Percentiles rank a stretch among this genome's conserved stretches.
phyloP scores from a whole-genome alignment of 2,113 vertebrate genomes.

The Notothenia coriiceps region DNA sequence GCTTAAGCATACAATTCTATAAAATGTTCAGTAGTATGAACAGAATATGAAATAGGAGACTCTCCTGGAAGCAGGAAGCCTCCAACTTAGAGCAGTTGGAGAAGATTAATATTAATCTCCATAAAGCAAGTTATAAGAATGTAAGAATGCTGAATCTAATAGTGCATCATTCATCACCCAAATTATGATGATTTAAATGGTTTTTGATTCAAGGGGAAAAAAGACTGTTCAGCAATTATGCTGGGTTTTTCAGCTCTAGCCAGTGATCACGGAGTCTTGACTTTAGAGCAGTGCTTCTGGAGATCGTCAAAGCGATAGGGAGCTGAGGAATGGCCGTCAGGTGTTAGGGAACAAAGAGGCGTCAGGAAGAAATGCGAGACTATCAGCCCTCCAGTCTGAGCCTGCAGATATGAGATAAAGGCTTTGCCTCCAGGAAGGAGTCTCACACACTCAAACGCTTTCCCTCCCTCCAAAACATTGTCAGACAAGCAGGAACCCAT shows the following conservation, averaged over 20 bases:
- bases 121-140: neutral
- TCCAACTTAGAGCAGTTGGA: neutral
- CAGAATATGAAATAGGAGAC: neutral
- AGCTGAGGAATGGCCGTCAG: slow-evolving; percentile 64
- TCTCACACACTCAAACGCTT: slow-evolving; percentile 40
- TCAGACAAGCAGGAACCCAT: slow-evolving; percentile 46
- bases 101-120: neutral
- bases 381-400: slow-evolving; percentile 73
- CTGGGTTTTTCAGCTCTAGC: slow-evolving; percentile 34
- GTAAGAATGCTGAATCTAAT: slow-evolving; percentile 15
- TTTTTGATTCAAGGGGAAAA: slow-evolving; percentile 28
- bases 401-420: slow-evolving; percentile 82
- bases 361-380: slow-evolving; percentile 69
- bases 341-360: slow-evolving; percentile 80
- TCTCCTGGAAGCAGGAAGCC: neutral
- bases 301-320: slow-evolving; percentile 64
- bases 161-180: slow-evolving; percentile 50
- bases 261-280: slow-evolving; percentile 47
- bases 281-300: slow-evolving; percentile 63
- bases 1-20: neutral
- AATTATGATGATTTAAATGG: slow-evolving; percentile 45
- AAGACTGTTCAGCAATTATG: slow-evolving; percentile 27
- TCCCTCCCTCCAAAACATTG: neutral
- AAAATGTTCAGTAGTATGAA: neutral
- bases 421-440: slow-evolving; percentile 56